phyloP scores from a whole-genome alignment of 1,140 invertebrate genomes.

The Amyelois transitella region DNA sequence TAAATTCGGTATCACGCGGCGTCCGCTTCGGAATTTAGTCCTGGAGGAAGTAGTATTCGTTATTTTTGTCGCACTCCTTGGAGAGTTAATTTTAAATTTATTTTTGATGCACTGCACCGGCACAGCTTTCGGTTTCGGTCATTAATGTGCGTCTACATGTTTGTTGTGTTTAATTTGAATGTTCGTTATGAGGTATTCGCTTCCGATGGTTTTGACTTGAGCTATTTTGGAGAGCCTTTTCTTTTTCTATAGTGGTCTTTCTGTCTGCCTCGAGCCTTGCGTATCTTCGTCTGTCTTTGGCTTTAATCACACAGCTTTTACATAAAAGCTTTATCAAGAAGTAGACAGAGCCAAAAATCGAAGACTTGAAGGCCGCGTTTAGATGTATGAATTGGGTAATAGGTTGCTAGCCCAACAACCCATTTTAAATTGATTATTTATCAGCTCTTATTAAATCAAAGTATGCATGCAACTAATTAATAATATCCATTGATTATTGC shows the following conservation, averaged over 20 bases:
- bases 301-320: no score
- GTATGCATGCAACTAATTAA: no score
- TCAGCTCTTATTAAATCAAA: no score
- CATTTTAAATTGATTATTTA: no score
- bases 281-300: no score
- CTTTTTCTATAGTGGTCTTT: background rate
- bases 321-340: no score
- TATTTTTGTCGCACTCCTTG: constrained; percentile 43
- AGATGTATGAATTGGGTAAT: no score
- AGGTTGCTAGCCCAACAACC: no score
- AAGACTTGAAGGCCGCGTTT: no score
- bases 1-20: background rate
- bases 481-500: no score
- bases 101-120: constrained; percentile 45
- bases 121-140: constrained; percentile 16
- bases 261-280: no score
- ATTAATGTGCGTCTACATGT: constrained; percentile 8
- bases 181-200: background rate
- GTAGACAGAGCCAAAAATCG: no score
- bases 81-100: constrained; percentile 51
- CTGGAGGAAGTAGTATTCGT: constrained; percentile 30
- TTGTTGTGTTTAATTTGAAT: constrained; percentile 4
- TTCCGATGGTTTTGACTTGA: background rate
- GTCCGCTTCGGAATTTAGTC: constrained; percentile 9
- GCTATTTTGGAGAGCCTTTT: background rate